Conservation (phyloP, 2,797 vertebrate genomes). For the Pseudochirops cupreus region DNA sequence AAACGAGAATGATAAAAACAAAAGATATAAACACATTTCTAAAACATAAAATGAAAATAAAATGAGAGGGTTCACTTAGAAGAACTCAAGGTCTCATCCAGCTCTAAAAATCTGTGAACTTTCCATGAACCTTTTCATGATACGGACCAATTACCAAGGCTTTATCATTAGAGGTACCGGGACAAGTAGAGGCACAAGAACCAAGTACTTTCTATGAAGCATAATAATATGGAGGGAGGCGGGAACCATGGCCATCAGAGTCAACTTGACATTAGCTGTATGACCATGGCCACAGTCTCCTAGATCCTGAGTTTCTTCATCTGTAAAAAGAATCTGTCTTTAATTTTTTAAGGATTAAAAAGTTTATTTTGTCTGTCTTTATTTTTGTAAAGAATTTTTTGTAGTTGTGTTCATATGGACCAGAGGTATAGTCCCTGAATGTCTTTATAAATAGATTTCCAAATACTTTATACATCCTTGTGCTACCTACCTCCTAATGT, state of each 20-base stretch:
- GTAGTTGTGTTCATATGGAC: neutral
- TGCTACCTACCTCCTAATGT: neutral
- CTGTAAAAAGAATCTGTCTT: neutral
- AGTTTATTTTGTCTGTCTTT: neutral
- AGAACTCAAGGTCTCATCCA: neutral
- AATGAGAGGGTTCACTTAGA: neutral
- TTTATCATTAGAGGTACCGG: neutral
- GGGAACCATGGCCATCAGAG: neutral
- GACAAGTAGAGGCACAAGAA: neutral
- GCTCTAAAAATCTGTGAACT: neutral
- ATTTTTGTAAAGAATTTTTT: neutral
- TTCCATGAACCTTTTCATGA: neutral
- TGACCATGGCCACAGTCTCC: neutral
- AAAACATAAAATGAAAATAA: neutral
- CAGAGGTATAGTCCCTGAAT: neutral
- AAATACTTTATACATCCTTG: neutral
- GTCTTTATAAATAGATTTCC: neutral
- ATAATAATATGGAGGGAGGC: neutral
- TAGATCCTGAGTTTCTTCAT: neutral
- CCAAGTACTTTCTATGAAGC: neutral
- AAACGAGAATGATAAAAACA: neutral
- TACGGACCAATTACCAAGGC: neutral
- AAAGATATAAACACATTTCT: neutral
- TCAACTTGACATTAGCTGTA: neutral
- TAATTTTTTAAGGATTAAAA: too few species aligned